A percentile compares a stretch with the other conserved stretches of the same genome.
These are phyloP conservation scores for Halocaridina rubra DNA, from an alignment of 2,888 invertebrate genomes.

Conservation along the genomic window DNA sequence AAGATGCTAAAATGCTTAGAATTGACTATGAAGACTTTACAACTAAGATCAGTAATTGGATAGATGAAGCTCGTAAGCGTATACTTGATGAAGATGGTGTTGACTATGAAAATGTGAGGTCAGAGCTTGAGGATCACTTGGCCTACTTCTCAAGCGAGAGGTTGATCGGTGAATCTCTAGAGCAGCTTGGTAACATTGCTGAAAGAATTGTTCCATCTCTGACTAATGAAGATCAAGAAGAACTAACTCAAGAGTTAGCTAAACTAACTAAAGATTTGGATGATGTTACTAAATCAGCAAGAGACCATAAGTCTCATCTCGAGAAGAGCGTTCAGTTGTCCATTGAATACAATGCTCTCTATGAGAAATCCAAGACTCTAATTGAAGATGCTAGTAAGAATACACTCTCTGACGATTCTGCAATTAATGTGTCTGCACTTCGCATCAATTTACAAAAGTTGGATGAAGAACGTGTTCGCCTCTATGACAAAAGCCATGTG, in stretches of 20 bases:
- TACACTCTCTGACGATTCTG: slow-evolving; percentile 73
- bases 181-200: slow-evolving; percentile 74
- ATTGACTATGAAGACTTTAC: slow-evolving; percentile 60
- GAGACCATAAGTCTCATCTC: slow-evolving; percentile 79
- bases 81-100: slow-evolving; percentile 83
- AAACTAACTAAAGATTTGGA: slow-evolving; percentile 78
- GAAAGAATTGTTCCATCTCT: slow-evolving; percentile 91
- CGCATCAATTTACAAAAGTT: slow-evolving; percentile 79
- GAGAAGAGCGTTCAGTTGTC: slow-evolving; percentile 87
- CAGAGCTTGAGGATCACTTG: slow-evolving; percentile 83
- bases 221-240: slow-evolving; percentile 83
- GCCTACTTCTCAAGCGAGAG: slow-evolving; percentile 82
- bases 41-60: slow-evolving; percentile 58
- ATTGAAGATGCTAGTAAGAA: slow-evolving; percentile 80
- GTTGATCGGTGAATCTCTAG: slow-evolving; percentile 69
- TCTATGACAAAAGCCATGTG: slow-evolving; percentile 52
- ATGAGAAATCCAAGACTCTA: slow-evolving; percentile 82
- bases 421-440: slow-evolving; percentile 83
- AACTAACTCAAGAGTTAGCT: slow-evolving; percentile 80
- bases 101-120: slow-evolving; percentile 85
- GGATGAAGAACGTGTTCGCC: slow-evolving; percentile 57
- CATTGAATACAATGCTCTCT: slow-evolving; percentile 83
- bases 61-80: slow-evolving; percentile 44
- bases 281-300: slow-evolving; percentile 72
- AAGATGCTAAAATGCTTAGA: slow-evolving; percentile 60